Evolutionary conservation across 2,113 vertebrate species (phyloP).

Genomic region (Bubo bubo): DNA sequence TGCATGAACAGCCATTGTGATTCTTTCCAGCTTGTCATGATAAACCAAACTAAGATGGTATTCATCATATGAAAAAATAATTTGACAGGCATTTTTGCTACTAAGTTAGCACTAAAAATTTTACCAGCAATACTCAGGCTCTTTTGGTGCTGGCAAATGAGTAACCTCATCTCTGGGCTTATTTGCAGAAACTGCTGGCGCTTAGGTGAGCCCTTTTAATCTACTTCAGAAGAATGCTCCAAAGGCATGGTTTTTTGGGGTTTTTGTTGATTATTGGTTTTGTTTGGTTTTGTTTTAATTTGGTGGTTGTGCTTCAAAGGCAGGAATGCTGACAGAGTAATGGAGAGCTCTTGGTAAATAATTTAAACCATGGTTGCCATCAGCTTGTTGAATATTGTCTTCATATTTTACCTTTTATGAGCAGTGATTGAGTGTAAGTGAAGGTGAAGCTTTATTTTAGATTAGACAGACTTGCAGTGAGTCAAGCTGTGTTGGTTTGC

Average conservation of each 20-base stretch:
- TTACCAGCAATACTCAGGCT: neutral
- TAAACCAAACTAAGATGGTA: neutral
- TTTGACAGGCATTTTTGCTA: neutral
- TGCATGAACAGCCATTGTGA: neutral
- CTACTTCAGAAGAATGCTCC: neutral
- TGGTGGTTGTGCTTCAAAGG: neutral
- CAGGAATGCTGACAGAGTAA: neutral
- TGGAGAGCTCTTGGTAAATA: neutral
- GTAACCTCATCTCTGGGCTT: neutral
- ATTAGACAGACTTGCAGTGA: neutral
- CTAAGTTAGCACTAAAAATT: neutral
- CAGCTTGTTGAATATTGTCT: neutral
- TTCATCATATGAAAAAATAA: neutral
- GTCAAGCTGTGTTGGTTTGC: neutral
- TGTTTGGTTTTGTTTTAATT: neutral
- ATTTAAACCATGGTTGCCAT: accelerated
- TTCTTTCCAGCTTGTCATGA: neutral
- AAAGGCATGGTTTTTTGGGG: neutral
- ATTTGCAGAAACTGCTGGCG: neutral
- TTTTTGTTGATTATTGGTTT: no score
- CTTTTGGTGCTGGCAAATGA: neutral
- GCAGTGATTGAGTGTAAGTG: neutral
- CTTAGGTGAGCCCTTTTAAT: neutral
- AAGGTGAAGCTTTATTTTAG: neutral
- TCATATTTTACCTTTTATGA: neutral